These are phyloP conservation scores for Nothura maculosa DNA, from an alignment of 2,797 vertebrate species.

Conservation along the genomic window DNA sequence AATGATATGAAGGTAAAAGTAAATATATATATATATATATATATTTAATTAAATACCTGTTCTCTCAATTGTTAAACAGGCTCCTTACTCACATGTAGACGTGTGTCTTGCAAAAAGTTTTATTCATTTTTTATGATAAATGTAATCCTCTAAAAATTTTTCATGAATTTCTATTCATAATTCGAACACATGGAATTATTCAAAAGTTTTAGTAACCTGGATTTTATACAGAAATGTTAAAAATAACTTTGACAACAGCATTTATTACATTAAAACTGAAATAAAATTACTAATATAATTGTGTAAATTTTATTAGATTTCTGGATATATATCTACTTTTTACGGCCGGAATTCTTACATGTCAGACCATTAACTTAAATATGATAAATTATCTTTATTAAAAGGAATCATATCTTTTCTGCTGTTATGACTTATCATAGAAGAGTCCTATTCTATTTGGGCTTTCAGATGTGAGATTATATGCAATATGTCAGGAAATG, in stretches of 20 bases:
- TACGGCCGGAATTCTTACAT: neutral
- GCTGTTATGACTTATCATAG: neutral
- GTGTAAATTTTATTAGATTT: neutral
- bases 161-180: neutral
- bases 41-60: neutral
- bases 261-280: neutral
- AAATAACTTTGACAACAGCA: neutral
- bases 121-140: neutral
- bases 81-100: neutral
- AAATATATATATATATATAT: neutral
- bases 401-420: neutral
- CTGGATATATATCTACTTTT: neutral
- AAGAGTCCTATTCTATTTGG: neutral
- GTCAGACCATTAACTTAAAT: neutral
- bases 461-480: neutral
- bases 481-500: neutral
- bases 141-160: neutral
- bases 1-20: neutral
- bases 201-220: neutral
- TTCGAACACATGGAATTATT: neutral
- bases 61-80: neutral
- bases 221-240: neutral
- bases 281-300: neutral
- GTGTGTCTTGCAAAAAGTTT: neutral
- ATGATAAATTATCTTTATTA: neutral